Percentiles rank a stretch among this genome's conserved stretches.
Conservation (phyloP, 2,888 invertebrate species). For the Rutpela maculata region DNA sequence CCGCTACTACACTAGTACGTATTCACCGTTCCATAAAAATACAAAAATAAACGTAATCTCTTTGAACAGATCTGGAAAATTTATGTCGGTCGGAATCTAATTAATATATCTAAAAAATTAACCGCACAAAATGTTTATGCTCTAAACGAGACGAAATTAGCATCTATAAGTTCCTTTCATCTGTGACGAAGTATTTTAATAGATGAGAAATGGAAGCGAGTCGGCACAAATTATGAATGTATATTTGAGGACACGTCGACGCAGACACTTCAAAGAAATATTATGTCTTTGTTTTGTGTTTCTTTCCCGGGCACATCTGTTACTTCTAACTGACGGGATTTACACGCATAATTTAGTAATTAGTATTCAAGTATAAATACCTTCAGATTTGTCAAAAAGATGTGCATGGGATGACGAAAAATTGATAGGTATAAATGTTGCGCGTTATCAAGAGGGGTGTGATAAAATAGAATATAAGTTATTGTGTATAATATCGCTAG, state of each 20-base stretch:
- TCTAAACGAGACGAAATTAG: slow-evolving; percentile 36
- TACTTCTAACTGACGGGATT: slow-evolving; percentile 33
- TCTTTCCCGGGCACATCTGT: slow-evolving; percentile 32
- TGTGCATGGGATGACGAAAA: not conserved
- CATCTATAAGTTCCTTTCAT: slow-evolving; percentile 43
- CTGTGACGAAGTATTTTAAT: slow-evolving; percentile 45
- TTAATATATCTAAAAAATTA: slow-evolving; percentile 29
- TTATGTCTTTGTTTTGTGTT: slow-evolving; percentile 42
- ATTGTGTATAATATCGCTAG: no score
- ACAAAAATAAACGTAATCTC: not conserved
- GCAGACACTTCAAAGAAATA: slow-evolving; percentile 43
- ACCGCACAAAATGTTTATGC: slow-evolving; percentile 18
- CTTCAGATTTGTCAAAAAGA: slow-evolving; percentile 22
- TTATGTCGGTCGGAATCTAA: slow-evolving; percentile 24
- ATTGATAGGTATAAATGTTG: not conserved
- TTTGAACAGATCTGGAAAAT: not conserved
- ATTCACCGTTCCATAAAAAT: slow-evolving; percentile 11
- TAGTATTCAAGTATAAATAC: slow-evolving; percentile 27
- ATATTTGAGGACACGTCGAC: slow-evolving; percentile 37
- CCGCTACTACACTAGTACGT: not conserved
- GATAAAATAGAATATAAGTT: no score
- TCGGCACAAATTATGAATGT: slow-evolving; percentile 41
- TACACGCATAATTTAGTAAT: slow-evolving; percentile 37
- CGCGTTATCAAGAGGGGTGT: no score
- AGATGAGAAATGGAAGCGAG: slow-evolving; percentile 31